Base-by-base conservation (phyloP, 2,888 invertebrate genomes). In the Xestia xanthographa region DNA sequence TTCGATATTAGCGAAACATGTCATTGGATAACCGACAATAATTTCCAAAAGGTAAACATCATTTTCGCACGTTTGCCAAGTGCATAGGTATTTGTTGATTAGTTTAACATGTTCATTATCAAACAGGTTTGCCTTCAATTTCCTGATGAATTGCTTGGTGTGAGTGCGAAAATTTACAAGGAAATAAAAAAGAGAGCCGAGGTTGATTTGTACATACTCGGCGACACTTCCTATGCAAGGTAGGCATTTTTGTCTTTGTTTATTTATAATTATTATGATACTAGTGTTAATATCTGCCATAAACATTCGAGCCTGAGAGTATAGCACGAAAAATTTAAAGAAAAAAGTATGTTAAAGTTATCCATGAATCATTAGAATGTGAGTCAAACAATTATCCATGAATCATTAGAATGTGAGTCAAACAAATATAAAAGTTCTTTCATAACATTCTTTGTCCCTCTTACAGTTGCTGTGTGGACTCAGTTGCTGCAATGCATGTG, bases 151-250 rank as follows among this genome's bases (percentile, higher is more conserved):
- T 96, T 98, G 75, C 95, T 99, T 73, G 91, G 94, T 38, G 97
- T 98, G 90, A 98, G 99, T 77, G 97, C 97, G 5, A 94, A 97
- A 78, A 97, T 99, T 77, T 97, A 97, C 77, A 96, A 97, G 56
- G 97, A 97, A 89, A 93, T 97, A 9, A 96, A 95, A 80, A 92
- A 93, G 41, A 89, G 91, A 71, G 88, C 93, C 38, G 94, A 96
- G 71, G 93, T 94, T 2, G 97, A 98, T 90, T 95, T 98, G 2
- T 99, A 98, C 89, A 98, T 99, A 88, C 96, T 99, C 74, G 99
- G 98, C 5, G 99, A 99, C 90, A 99, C 99, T 14, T 98, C 99
- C 0, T 99, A 99, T 94, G 99, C 98, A 86, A 99, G 98, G 97
- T 94, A 94, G 92, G 20, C 12, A 29, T 34, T 8, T 14, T 68